A percentile compares a stretch with the other conserved stretches of the same genome.
Conservation (phyloP, 1,140 invertebrate species). For the Colletes gigas region DNA sequence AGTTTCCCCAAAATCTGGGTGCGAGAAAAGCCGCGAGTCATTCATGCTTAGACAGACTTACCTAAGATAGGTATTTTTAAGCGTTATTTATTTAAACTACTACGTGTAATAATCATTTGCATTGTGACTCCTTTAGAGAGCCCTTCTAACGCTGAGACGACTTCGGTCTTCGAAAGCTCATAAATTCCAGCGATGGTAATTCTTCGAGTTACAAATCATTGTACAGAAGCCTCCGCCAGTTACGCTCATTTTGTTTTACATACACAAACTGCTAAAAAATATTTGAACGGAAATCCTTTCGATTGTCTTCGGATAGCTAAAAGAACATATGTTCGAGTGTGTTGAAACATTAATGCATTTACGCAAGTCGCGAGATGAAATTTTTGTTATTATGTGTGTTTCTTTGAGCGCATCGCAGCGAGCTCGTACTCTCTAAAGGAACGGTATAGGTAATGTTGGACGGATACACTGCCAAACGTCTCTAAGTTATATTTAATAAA, state of each 20-base stretch:
- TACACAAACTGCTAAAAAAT: not conserved
- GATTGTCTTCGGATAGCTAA: slow-evolving; percentile 11
- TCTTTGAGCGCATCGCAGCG: not conserved
- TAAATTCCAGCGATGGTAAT: not conserved
- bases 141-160: not conserved
- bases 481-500: slow-evolving; percentile 70
- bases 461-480: slow-evolving; percentile 72
- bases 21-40: slow-evolving; percentile 23
- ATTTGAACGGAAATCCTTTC: not conserved
- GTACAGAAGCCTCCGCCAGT: not conserved
- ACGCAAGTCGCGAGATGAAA: not conserved
- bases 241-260: slow-evolving; percentile 5
- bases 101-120: slow-evolving; percentile 38
- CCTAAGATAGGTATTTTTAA: slow-evolving; percentile 49
- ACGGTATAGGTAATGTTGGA: slow-evolving; percentile 57
- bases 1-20: slow-evolving; percentile 28
- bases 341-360: slow-evolving; percentile 16
- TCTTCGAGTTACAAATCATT: not conserved
- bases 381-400: slow-evolving; percentile 14
- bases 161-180: not conserved
- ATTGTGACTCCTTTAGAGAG: slow-evolving; percentile 54
- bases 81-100: slow-evolving; percentile 57
- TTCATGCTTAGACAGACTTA: slow-evolving; percentile 46
- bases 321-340: slow-evolving; percentile 33
- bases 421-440: slow-evolving; percentile 40